Conservation (phyloP, 2,797 vertebrate species). For the Melanogrammus aeglefinus region DNA sequence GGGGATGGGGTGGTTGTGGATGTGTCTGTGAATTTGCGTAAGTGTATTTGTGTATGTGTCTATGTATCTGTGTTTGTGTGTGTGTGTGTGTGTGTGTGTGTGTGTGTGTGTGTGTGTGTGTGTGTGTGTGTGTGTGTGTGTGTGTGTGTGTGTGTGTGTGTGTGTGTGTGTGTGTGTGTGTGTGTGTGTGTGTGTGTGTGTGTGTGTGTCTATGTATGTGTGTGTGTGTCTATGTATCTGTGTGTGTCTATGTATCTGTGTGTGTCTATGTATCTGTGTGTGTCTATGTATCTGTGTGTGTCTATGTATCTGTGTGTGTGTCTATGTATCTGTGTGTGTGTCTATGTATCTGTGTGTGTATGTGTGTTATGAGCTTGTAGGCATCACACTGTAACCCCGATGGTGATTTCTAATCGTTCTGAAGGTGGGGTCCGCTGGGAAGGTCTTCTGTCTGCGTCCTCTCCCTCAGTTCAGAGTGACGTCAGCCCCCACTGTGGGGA, state of each 20-base stretch:
- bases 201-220: not conserved
- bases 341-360: not conserved
- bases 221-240: not conserved
- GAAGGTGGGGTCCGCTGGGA: conserved; percentile 15
- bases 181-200: not conserved
- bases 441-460: conserved; percentile 26
- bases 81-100: not conserved
- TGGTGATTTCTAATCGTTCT: conserved; percentile 58
- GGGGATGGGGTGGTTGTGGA: not conserved
- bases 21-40: not conserved
- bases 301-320: not conserved
- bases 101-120: conserved; percentile 7
- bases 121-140: conserved; percentile 8
- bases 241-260: not conserved
- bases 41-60: no score
- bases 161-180: not conserved
- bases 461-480: conserved; percentile 47
- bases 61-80: not conserved
- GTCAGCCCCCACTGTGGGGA: conserved; percentile 39
- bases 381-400: conserved; percentile 21
- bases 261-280: no score
- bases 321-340: not conserved
- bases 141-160: conserved; percentile 6
- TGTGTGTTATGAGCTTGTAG: not conserved
- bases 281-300: not conserved